Conservation (phyloP, 2,888 invertebrate genomes). For the Gymnoscelis rufifasciata region DNA sequence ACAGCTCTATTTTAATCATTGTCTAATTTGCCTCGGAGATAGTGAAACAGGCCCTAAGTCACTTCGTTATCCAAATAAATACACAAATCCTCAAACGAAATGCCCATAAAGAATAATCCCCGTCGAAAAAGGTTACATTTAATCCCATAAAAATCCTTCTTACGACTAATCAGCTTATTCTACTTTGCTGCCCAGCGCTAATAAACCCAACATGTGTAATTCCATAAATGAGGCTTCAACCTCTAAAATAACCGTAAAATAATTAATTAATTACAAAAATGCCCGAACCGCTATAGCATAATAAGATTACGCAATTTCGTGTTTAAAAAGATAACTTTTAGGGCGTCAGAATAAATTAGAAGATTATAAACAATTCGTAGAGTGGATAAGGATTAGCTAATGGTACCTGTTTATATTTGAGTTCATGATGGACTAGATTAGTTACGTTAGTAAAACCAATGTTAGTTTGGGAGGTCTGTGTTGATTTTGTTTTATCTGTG, state of each 20-base stretch:
- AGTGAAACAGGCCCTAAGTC: too few species aligned
- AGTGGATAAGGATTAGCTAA: constrained; percentile 24
- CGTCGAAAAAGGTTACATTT: not conserved
- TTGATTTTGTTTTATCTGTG: too few species aligned
- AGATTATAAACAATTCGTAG: constrained; percentile 35
- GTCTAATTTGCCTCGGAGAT: too few species aligned
- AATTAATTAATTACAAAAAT: constrained; percentile 40
- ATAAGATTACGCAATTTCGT: constrained; percentile 40
- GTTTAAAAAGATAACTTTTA: constrained; percentile 30
- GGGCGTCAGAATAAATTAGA: constrained; percentile 38
- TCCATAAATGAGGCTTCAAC: constrained; percentile 12
- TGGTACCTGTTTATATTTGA: constrained; percentile 30
- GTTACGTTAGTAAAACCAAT: not conserved
- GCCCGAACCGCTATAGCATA: constrained; percentile 33
- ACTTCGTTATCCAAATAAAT: too few species aligned
- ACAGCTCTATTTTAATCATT: too few species aligned
- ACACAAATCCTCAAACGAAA: too few species aligned
- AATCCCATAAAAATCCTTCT: not conserved
- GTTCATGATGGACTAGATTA: constrained; percentile 16
- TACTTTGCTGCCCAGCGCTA: not conserved
- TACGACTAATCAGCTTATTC: not conserved
- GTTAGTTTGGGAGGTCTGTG: not conserved
- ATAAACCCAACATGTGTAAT: constrained; percentile 7
- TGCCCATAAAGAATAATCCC: too few species aligned
- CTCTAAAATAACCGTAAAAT: constrained; percentile 31